These are phyloP conservation scores for Cancer borealis DNA, from an alignment of 2,888 invertebrate species.

Conservation along the genomic window DNA sequence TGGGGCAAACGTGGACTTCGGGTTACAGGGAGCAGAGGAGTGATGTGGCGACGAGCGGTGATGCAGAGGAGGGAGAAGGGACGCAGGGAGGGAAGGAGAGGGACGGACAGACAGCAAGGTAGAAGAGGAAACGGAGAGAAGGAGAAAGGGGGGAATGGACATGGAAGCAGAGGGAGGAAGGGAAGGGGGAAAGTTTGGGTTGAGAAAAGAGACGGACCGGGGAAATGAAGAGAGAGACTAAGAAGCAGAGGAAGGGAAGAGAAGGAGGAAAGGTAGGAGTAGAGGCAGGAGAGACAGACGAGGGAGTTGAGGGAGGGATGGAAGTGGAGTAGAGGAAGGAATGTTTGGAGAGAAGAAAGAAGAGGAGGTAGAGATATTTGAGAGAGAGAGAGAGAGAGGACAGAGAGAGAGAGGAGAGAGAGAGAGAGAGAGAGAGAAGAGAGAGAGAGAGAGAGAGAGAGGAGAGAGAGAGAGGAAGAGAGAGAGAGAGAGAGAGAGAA, in stretches of 20 bases:
- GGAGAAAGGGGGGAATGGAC: background rate
- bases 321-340: no score
- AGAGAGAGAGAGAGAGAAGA: background rate
- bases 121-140: background rate
- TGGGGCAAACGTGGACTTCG: slow-evolving; percentile 62
- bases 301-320: background rate
- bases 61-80: background rate
- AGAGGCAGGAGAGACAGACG: background rate
- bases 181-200: background rate
- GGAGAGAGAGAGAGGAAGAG: background rate
- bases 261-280: background rate
- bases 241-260: no score
- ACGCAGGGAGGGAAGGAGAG: background rate
- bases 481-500: slow-evolving; percentile 39
- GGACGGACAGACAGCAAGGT: background rate
- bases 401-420: background rate
- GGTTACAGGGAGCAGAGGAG: slow-evolving; percentile 54
- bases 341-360: background rate
- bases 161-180: no score
- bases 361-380: background rate
- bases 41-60: slow-evolving; percentile 25
- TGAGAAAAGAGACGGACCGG: background rate
- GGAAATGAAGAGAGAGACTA: background rate
- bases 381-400: background rate
- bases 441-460: background rate